A percentile compares a stretch with the other conserved stretches of the same genome.
These are phyloP conservation scores for Leptodactylus fallax DNA, from an alignment of 2,797 vertebrate genomes.

Conservation along the genomic window DNA sequence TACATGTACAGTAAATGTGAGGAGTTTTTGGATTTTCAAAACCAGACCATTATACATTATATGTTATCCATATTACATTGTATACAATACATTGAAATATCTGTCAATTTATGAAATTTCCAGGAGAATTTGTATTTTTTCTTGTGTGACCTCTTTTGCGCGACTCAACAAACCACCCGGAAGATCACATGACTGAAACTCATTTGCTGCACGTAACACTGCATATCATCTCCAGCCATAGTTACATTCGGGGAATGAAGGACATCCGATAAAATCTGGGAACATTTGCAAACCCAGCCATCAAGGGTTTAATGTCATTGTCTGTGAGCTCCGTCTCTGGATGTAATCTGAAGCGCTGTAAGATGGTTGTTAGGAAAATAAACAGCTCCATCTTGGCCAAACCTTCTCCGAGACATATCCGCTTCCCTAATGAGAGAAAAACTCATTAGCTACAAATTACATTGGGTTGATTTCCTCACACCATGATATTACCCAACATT, in stretches of 20 bases:
- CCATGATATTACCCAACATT: not conserved
- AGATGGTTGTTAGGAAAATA: conserved; percentile 68
- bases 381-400: conserved; percentile 62
- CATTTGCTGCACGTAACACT: not conserved
- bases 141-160: not conserved
- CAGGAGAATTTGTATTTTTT: not conserved
- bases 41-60: too few relatives aligned
- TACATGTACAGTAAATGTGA: too few relatives aligned
- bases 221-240: too few relatives aligned
- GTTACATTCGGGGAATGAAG: too few relatives aligned
- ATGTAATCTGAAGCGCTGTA: conserved; percentile 64
- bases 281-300: too few relatives aligned
- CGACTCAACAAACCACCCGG: not conserved
- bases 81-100: too few relatives aligned
- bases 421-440: conserved; percentile 63
- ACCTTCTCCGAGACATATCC: conserved; percentile 68
- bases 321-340: conserved; percentile 43
- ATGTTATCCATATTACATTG: too few relatives aligned
- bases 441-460: not conserved
- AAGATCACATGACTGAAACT: too few relatives aligned
- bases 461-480: not conserved
- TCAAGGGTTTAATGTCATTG: too few relatives aligned
- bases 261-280: too few relatives aligned
- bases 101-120: too few relatives aligned
- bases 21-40: too few relatives aligned